Evolutionary conservation across 1,140 invertebrate species (phyloP), one percentile per base, ranked within the genome.

Genomic region (Ostrea edulis): DNA sequence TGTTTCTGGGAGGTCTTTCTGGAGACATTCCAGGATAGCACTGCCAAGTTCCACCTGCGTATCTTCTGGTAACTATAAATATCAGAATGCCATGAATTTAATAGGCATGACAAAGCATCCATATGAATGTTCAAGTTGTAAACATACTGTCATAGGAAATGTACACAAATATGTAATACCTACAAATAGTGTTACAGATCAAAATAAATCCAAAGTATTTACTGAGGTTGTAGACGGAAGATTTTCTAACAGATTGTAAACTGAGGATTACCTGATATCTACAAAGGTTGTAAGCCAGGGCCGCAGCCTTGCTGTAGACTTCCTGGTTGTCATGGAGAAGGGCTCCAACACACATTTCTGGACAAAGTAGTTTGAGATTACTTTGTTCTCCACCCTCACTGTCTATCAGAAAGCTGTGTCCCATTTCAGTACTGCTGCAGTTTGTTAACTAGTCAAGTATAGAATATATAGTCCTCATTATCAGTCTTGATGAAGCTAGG

Each of bases 21-120:
- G 87, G 62, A 90, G 55, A 89, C 91, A 90, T 82, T 90, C 87
- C 25, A 91, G 87, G n/a, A 91, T 82, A 54, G 91, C 91, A 89
- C 91, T 91, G 0, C 91, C 91, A 51, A 90, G 52, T 77, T 91
- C 91, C 35, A 91, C 86, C 77, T 89, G 89, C 52, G 86, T 71
- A 58, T 89, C 90, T 54, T 91, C 91, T 35, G 84, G 71, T 77
- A 91, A 62, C 91, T 91, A 25, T 1, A 77, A 77, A 77, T 22
- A 29, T 14, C 58, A 77, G 22, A 71, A 77, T 29, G 29, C 68
- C 35, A 9, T 62, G 4, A 62, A 14, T 44, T 44, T 2, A 44
- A 44, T 62, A 14, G n/a, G 11, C n/a, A 62, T 14, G 17, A 62
- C 58, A 62, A 62, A 62, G n/a, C 12, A 20, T 20, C 14, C 17